A percentile compares a stretch with the other conserved stretches of the same genome.
These are phyloP conservation scores for Drosophila gunungcola DNA, from an alignment of 1,140 invertebrate species.

Conservation along the genomic window DNA sequence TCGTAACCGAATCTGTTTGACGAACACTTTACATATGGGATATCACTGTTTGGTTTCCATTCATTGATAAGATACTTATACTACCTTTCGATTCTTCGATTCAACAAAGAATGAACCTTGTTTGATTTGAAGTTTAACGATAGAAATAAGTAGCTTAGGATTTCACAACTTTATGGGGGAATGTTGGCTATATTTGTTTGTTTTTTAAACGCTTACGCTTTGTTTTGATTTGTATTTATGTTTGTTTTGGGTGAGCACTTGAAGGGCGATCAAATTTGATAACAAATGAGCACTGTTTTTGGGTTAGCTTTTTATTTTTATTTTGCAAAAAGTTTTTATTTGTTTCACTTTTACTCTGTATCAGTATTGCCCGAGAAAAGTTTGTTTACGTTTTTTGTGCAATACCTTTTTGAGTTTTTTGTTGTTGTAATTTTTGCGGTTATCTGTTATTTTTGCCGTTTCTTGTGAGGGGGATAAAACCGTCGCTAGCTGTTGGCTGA, in stretches of 20 bases:
- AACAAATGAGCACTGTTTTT: slow-evolving; percentile 20
- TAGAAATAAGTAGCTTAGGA: slow-evolving; percentile 69
- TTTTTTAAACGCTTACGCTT: background rate
- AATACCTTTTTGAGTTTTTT: slow-evolving; percentile 8
- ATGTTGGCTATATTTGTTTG: slow-evolving; percentile 15
- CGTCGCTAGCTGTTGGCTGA: slow-evolving; percentile 50
- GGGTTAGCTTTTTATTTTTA: slow-evolving; percentile 6
- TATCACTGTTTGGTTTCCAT: slow-evolving; percentile 55
- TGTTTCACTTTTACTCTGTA: slow-evolving; percentile 12
- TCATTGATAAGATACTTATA: slow-evolving; percentile 42
- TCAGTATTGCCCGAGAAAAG: slow-evolving; percentile 12
- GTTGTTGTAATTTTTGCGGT: slow-evolving; percentile 16
- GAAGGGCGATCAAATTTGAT: slow-evolving; percentile 3
- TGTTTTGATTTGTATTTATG: slow-evolving; percentile 34
- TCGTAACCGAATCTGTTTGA: slow-evolving; percentile 55
- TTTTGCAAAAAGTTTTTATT: slow-evolving; percentile 7
- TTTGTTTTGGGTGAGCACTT: slow-evolving; percentile 50
- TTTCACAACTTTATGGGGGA: slow-evolving; percentile 51
- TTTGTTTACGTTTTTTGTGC: slow-evolving; percentile 10
- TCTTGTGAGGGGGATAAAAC: slow-evolving; percentile 31
- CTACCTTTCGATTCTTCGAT: slow-evolving; percentile 24
- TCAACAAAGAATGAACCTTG: slow-evolving; percentile 18
- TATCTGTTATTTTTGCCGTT: slow-evolving; percentile 22
- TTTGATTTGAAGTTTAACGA: slow-evolving; percentile 47
- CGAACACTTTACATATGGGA: slow-evolving; percentile 66